phyloP scores from a whole-genome alignment of 2,113 vertebrate species.

The Galbula dea region DNA sequence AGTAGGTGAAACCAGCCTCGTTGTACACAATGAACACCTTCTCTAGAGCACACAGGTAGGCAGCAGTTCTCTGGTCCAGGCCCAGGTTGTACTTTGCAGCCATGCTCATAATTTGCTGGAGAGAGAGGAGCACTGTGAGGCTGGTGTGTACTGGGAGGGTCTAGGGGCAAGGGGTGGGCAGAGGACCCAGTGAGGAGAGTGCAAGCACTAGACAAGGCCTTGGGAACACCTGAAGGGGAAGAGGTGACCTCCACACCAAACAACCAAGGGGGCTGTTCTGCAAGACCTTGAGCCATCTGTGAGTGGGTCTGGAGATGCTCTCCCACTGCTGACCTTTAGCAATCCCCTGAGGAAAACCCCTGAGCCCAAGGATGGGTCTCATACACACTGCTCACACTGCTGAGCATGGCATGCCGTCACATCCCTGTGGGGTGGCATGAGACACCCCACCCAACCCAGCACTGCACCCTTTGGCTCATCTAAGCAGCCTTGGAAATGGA shows the following conservation, averaged over 20 bases:
- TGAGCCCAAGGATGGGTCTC: fast-evolving
- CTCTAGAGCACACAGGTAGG: slow-evolving; percentile 88
- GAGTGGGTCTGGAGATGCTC: background rate
- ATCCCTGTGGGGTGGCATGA: background rate
- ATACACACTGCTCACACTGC: fast-evolving
- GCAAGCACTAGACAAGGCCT: background rate
- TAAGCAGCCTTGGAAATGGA: background rate
- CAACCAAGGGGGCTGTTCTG: background rate
- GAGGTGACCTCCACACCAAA: background rate
- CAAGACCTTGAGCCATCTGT: background rate
- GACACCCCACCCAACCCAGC: background rate
- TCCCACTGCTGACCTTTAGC: background rate
- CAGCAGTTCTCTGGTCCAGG: slow-evolving; percentile 84
- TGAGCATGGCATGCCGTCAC: background rate
- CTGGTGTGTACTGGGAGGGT: background rate
- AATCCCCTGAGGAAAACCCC: background rate
- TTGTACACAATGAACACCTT: slow-evolving; percentile 85
- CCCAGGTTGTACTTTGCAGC: slow-evolving; percentile 85
- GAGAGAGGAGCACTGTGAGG: background rate
- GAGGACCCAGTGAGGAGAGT: background rate
- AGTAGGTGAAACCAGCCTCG: slow-evolving; percentile 79
- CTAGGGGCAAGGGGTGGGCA: background rate
- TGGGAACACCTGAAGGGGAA: background rate
- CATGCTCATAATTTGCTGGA: slow-evolving; percentile 85
- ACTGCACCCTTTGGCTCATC: background rate